These are phyloP conservation scores for Aphelocoma californica DNA, from an alignment of 2,797 vertebrate species.

Conservation along the genomic window DNA sequence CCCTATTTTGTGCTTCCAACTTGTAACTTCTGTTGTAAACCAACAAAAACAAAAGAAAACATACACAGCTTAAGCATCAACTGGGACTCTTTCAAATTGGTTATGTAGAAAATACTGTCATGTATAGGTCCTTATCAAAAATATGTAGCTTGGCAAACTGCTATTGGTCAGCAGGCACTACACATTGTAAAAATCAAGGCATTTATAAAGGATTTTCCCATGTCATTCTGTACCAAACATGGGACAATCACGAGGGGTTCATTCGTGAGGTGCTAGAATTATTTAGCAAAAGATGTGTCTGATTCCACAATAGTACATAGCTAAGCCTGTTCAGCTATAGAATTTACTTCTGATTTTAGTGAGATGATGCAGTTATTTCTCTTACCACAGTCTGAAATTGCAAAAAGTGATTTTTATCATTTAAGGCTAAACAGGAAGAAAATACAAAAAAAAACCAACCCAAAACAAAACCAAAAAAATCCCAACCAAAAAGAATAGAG, in stretches of 20 bases:
- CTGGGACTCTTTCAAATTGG: neutral
- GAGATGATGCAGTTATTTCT: neutral
- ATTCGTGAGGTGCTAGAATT: neutral
- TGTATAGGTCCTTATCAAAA: neutral
- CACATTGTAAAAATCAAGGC: neutral
- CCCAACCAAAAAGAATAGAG: neutral
- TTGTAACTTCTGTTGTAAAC: neutral
- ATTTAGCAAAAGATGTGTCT: neutral
- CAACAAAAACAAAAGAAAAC: neutral
- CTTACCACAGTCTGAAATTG: neutral
- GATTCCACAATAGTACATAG: neutral
- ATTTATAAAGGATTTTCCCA: neutral
- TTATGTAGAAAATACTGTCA: neutral
- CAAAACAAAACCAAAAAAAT: neutral
- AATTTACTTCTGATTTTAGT: neutral
- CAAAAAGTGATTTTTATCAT: neutral
- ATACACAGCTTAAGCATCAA: neutral
- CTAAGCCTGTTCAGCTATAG: neutral
- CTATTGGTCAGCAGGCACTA: neutral
- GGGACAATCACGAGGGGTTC: neutral
- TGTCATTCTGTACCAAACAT: neutral
- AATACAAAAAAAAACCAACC: rapidly evolving
- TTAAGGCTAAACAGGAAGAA: neutral
- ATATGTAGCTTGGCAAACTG: neutral
- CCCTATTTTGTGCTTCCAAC: neutral